These are phyloP conservation scores for Trematomus bernacchii DNA, from an alignment of 2,797 vertebrate genomes.

Conservation along the genomic window DNA sequence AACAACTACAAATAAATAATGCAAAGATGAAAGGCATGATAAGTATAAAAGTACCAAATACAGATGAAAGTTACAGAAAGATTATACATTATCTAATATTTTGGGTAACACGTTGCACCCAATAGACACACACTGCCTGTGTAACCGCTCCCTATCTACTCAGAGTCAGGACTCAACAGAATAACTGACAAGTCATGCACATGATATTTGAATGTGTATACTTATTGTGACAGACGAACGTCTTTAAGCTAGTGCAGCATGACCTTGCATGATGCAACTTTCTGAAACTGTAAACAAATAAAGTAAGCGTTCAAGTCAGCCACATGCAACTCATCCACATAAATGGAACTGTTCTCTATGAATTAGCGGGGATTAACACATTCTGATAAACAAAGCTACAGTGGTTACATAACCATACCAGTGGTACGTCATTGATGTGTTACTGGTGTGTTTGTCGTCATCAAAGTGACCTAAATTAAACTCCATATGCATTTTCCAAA, in stretches of 20 bases:
- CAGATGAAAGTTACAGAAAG: neutral
- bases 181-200: neutral
- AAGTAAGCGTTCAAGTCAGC: neutral
- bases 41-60: neutral
- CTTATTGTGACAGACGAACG: neutral
- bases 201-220: neutral
- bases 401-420: neutral
- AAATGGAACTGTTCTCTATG: neutral
- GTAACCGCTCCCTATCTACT: no score
- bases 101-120: neutral
- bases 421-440: neutral
- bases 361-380: neutral
- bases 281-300: neutral
- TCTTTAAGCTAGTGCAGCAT: neutral
- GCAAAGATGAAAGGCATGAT: conserved; percentile 2
- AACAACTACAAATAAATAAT: neutral
- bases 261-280: neutral
- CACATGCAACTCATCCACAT: neutral
- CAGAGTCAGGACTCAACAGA: neutral
- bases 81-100: neutral
- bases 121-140: no score
- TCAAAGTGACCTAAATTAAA: neutral
- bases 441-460: no score
- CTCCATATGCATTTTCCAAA: neutral
- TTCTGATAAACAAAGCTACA: neutral